These are phyloP conservation scores for Lithobates pipiens DNA, from an alignment of 2,797 vertebrate genomes.

Conservation along the genomic window DNA sequence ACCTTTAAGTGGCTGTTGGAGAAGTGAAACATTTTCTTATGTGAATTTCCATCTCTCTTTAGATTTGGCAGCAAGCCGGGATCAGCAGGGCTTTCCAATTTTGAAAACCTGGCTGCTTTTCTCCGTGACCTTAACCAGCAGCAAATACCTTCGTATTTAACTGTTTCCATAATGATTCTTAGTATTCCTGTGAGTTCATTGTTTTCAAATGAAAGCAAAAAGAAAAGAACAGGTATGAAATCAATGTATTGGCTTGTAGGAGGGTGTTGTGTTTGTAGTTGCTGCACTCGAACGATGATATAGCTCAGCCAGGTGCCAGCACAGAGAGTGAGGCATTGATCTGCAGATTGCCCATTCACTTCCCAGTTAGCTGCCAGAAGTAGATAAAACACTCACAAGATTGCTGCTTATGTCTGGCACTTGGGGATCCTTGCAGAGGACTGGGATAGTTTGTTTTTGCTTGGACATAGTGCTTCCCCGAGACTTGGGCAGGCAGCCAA, in stretches of 20 bases:
- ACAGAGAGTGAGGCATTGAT: too few relatives aligned
- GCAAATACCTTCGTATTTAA: slow-evolving; percentile 41
- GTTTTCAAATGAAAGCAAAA: not conserved
- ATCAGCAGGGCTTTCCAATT: slow-evolving; percentile 56
- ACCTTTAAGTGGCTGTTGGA: slow-evolving; percentile 50
- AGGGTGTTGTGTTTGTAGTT: too few relatives aligned
- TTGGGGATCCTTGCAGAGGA: too few relatives aligned
- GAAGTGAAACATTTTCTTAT: slow-evolving; percentile 56
- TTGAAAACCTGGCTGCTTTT: slow-evolving; percentile 37
- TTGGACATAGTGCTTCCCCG: too few relatives aligned
- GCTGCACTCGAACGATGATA: too few relatives aligned
- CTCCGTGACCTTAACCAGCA: slow-evolving; percentile 35
- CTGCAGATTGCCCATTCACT: too few relatives aligned
- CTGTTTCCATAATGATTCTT: not conserved
- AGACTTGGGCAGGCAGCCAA: too few relatives aligned
- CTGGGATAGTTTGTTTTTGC: too few relatives aligned
- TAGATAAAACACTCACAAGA: too few relatives aligned
- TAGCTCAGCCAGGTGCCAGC: too few relatives aligned
- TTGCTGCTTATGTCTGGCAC: too few relatives aligned
- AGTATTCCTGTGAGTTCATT: not conserved
- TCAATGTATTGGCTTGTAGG: not conserved
- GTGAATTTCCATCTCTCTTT: slow-evolving; percentile 56
- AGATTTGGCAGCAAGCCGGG: slow-evolving; percentile 51
- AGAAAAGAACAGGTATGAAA: not conserved
- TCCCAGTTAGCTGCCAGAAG: too few relatives aligned